A percentile compares a stretch with the other conserved stretches of the same genome.
Conservation (phyloP, 2,113 vertebrate genomes). For the Myotis lucifugus region DNA sequence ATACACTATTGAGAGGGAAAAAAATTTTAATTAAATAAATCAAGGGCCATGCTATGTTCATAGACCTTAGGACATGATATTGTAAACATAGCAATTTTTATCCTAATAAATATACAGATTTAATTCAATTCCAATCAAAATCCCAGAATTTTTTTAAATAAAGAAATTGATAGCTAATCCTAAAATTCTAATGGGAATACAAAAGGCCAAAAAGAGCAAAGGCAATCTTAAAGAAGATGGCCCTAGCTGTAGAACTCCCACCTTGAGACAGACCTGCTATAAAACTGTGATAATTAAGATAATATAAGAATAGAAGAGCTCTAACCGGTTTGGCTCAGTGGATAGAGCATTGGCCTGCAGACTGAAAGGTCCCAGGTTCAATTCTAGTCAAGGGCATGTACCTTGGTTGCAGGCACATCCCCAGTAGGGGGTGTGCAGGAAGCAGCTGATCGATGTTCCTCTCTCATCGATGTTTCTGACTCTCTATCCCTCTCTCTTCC, state of each 20-base stretch:
- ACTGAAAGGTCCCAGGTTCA: no score
- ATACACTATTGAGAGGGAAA: neutral
- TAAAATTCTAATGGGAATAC: neutral
- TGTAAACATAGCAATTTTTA: neutral
- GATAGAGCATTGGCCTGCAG: no score
- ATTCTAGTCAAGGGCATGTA: no score
- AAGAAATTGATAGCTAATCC: neutral
- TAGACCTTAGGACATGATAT: neutral
- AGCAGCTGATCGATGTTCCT: no score
- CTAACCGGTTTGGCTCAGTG: no score
- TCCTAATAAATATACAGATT: neutral
- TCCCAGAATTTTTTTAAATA: neutral
- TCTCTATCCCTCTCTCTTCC: no score
- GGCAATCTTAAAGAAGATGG: neutral
- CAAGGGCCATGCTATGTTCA: neutral
- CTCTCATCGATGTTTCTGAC: no score
- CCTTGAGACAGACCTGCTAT: neutral
- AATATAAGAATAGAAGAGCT: neutral
- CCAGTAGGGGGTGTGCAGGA: no score
- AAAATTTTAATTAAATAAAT: neutral
- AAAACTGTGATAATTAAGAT: neutral
- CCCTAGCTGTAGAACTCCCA: neutral
- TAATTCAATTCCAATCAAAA: neutral
- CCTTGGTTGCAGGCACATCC: no score
- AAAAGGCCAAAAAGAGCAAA: constrained; percentile 12